Base-by-base conservation (phyloP, 2,888 invertebrate species). In the Priocnemis perturbator region DNA sequence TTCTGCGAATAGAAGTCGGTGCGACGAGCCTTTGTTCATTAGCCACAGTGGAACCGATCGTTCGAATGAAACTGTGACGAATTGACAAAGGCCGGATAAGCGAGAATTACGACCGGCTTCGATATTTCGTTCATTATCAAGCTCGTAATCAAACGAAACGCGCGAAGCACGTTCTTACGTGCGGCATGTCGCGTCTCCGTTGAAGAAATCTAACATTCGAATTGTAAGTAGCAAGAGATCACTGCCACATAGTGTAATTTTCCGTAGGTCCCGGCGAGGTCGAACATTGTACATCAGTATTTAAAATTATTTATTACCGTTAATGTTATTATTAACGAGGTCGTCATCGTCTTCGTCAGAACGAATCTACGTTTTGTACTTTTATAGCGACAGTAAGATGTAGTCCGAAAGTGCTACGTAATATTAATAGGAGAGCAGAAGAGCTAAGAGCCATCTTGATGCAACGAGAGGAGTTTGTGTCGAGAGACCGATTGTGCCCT, bases 251-350 rank as follows among this genome's bases (percentile, higher is more conserved):
- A 85, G 78, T 77, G 78, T 83, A 83, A 83, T 84, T 78, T 61
- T 70, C 71, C 77, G 70, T 81, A 83, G 79, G 37, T 37, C 37
- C 37, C 37, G 37, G 37, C 37, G 37, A 37, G 37, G 77, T 70
- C 77, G 78, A 76, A 83, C 81, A 84, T 87, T 88, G 87, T 88
- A 87, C 82, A 88, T 88, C 88, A 88, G 88, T 89, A 88, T 89
- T 88, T 88, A 88, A 86, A 83, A 87, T 82, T 86, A 85, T 86
- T 88, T 87, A 89, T 88, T 88, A 85, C 81, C 78, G 70, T 81
- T 84, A 82, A 81, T 74, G 68, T 85, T 81, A 83, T 69, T 66
- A 77, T 64, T 73, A 73, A 55, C 70, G 72, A 45, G 55, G 58
- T 19, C 53, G 74, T 67, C 68, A 64, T 74, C 69, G 70, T 63